Percentiles rank a stretch among this genome's conserved stretches.
Conservation (phyloP, 2,113 vertebrate genomes). For the Taxidea taxus region DNA sequence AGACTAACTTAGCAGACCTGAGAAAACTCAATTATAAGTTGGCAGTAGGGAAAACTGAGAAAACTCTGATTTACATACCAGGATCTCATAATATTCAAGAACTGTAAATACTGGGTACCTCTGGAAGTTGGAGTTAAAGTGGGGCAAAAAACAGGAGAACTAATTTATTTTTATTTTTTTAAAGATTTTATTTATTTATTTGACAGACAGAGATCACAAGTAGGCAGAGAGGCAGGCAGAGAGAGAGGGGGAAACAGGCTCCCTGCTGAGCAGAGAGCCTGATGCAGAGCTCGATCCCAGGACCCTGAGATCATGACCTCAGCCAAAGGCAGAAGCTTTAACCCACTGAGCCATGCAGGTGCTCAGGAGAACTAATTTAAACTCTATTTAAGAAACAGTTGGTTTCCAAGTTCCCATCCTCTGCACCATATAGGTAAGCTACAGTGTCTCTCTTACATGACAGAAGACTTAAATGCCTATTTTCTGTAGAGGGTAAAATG, state of each 20-base stretch:
- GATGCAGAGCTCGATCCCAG: too few species aligned
- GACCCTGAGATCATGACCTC: too few species aligned
- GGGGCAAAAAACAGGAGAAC: background rate
- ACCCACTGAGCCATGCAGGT: too few species aligned
- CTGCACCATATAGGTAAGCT: background rate
- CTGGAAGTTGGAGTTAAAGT: background rate
- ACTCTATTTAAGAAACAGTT: background rate
- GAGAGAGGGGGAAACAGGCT: too few species aligned
- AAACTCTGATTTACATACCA: background rate
- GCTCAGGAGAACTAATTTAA: background rate
- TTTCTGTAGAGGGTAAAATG: background rate
- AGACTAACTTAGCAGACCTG: background rate
- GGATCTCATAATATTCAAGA: background rate
- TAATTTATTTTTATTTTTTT: background rate
- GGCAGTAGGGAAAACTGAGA: background rate
- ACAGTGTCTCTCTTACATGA: background rate
- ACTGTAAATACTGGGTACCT: background rate
- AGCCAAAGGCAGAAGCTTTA: too few species aligned
- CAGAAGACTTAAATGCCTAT: background rate
- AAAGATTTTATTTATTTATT: too few species aligned
- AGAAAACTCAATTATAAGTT: background rate
- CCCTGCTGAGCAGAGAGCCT: too few species aligned
- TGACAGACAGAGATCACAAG: too few species aligned
- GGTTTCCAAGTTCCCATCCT: background rate
- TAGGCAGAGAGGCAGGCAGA: too few species aligned